These are phyloP conservation scores for Eulemur rubriventer DNA, from an alignment of 2,797 vertebrate species.

Conservation along the genomic window DNA sequence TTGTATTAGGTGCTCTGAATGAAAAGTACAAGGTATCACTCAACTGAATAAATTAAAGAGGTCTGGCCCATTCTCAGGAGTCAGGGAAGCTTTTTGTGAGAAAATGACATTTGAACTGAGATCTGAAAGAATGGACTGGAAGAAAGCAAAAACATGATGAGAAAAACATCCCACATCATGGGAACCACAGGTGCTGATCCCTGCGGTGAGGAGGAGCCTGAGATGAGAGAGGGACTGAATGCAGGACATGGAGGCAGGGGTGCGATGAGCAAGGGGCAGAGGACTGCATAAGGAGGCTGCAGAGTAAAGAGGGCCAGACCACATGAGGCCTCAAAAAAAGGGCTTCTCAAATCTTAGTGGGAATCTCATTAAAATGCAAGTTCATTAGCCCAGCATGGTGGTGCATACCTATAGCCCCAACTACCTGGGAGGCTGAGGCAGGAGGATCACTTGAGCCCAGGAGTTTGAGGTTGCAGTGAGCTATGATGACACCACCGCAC, in stretches of 20 bases:
- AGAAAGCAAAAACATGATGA: background rate
- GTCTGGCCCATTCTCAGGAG: background rate
- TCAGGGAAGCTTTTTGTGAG: background rate
- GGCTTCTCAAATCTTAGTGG: background rate
- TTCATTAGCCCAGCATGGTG: background rate
- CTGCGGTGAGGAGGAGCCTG: background rate
- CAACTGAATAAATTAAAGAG: background rate
- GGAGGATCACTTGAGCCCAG: too few relatives aligned
- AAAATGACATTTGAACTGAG: background rate
- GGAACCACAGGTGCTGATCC: background rate
- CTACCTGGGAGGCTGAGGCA: too few relatives aligned
- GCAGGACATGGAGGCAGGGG: background rate
- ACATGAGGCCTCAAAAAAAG: background rate
- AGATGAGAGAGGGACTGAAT: background rate
- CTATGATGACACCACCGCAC: too few relatives aligned
- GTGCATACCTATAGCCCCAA: too few relatives aligned
- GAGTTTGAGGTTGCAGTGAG: too few relatives aligned
- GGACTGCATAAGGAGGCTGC: background rate
- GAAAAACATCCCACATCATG: background rate
- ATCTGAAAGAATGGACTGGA: background rate
- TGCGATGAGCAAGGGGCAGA: background rate
- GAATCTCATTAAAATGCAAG: background rate
- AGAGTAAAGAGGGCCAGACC: background rate
- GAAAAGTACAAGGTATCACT: background rate
- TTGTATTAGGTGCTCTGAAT: background rate